Evolutionary conservation across 2,888 invertebrate genomes (phyloP).

Genomic region (Tethea ocularis): DNA sequence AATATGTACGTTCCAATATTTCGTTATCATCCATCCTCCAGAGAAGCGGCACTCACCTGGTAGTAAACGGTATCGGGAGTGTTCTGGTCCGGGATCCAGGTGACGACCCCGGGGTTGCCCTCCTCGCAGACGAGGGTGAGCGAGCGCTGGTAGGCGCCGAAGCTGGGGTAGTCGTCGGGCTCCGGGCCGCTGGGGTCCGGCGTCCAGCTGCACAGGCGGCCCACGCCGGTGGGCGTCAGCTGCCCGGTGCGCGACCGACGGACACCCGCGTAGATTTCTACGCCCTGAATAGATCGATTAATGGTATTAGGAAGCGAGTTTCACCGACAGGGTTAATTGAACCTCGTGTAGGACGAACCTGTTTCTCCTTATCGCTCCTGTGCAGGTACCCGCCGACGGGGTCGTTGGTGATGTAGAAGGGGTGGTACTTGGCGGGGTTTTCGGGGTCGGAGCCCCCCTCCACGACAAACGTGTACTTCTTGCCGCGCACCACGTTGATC

Average conservation of each 20-base stretch:
- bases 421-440: slow-evolving; percentile 93
- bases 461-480: slow-evolving; percentile 93
- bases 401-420: slow-evolving; percentile 97
- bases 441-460: slow-evolving; percentile 93
- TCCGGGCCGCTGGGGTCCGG: slow-evolving; percentile 88
- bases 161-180: slow-evolving; percentile 93
- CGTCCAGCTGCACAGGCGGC: slow-evolving; percentile 94
- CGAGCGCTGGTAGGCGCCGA: slow-evolving; percentile 95
- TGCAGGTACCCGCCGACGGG: slow-evolving; percentile 95
- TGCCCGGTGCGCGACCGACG: slow-evolving; percentile 87
- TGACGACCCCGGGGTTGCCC: slow-evolving; percentile 92
- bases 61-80: slow-evolving; percentile 97
- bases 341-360: slow-evolving; percentile 75
- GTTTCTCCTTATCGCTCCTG: slow-evolving; percentile 91
- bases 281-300: slow-evolving; percentile 81
- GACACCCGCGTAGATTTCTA: slow-evolving; percentile 93
- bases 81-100: slow-evolving; percentile 93
- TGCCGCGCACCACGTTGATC: slow-evolving; percentile 93
- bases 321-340: too few relatives aligned
- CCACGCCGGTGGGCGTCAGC: slow-evolving; percentile 89
- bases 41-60: slow-evolving; percentile 84
- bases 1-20: neutral
- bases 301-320: neutral
- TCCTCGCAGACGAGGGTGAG: slow-evolving; percentile 92
- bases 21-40: neutral